Evolutionary conservation across 2,797 vertebrate species (phyloP), one percentile per base, ranked within the genome.

Genomic region (Cyclopterus lumpus): DNA sequence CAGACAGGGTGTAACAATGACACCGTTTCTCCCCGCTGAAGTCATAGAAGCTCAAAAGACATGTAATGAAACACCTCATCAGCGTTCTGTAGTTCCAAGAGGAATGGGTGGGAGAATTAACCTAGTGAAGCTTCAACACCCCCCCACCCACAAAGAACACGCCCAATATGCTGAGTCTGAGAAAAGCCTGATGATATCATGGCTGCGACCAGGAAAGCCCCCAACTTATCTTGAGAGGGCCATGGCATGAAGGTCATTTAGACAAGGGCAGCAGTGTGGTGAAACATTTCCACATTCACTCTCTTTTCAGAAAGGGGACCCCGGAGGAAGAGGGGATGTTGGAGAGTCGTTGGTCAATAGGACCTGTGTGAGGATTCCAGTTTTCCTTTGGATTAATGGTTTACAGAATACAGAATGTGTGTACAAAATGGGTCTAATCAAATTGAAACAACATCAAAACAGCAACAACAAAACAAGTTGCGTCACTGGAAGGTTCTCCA

Each of bases 21-120:
- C 3, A 75, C 67, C 0, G 1, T 49, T 63, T 82, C 79, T 62
- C 38, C 48, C 51, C 66, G 72, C 64, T 83, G 76, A 81, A 80
- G 77, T 81, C 66, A 75, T 73, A 71, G 53, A 58, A 69, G 34
- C 58, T 73, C 63, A 68, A 65, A 11, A 48, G 70, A 87, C 68
- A 69, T 76, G 80, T 71, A 85, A 87, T 77, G 67, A 81, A 86
- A 86, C 86, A 79, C 84, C 81, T 88, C 82, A 81, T 90, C 75
- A 28, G 61, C 12, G 30, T 16, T 54, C 64, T 46, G 55, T 26
- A 67, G 75, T 82, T 81, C 68, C 75, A 77, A 80, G 30, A 72
- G 62, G 69, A 46, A 80, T 48, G 74, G 81, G 62, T 54, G 67
- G 70, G 73, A 69, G 70, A 73, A 26, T 51, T 80, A 70, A 87